Evolutionary conservation across 2,797 vertebrate species (phyloP).

Genomic region (Steatocranus sp.): DNA sequence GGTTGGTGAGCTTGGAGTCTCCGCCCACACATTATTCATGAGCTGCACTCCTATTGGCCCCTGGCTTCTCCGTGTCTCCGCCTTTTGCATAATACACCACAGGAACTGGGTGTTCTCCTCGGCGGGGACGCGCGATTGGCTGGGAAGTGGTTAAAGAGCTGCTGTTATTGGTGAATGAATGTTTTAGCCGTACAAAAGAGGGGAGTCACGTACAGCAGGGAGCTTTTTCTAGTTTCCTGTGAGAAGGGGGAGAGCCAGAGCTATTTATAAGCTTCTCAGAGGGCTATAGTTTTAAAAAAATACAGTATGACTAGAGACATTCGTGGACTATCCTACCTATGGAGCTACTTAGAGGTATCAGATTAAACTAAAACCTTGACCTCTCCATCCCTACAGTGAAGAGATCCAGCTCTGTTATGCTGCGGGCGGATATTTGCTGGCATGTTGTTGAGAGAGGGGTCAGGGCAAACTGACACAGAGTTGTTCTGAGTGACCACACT

Average conservation of each 20-base stretch:
- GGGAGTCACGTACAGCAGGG: background rate
- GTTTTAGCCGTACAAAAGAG: background rate
- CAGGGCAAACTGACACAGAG: background rate
- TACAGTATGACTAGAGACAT: slow-evolving; percentile 40
- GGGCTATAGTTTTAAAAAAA: slow-evolving; percentile 8
- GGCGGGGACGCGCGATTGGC: slow-evolving; percentile 38
- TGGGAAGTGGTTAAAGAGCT: background rate
- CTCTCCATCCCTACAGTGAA: background rate
- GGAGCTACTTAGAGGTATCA: background rate
- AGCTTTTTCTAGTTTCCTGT: background rate
- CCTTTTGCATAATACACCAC: background rate
- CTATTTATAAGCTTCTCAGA: slow-evolving; percentile 40
- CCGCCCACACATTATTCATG: slow-evolving; percentile 16
- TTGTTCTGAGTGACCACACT: background rate
- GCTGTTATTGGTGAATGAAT: slow-evolving; percentile 13
- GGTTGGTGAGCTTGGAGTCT: background rate
- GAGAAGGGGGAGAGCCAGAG: background rate
- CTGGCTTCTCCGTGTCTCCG: background rate
- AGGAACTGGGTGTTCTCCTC: slow-evolving; percentile 37
- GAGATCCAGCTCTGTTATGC: background rate
- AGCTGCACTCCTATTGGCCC: slow-evolving; percentile 20
- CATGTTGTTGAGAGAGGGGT: background rate
- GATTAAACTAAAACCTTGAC: background rate
- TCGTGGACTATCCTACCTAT: background rate
- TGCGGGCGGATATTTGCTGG: background rate